phyloP scores from a whole-genome alignment of 2,113 vertebrate species.

The Platanista minor region DNA sequence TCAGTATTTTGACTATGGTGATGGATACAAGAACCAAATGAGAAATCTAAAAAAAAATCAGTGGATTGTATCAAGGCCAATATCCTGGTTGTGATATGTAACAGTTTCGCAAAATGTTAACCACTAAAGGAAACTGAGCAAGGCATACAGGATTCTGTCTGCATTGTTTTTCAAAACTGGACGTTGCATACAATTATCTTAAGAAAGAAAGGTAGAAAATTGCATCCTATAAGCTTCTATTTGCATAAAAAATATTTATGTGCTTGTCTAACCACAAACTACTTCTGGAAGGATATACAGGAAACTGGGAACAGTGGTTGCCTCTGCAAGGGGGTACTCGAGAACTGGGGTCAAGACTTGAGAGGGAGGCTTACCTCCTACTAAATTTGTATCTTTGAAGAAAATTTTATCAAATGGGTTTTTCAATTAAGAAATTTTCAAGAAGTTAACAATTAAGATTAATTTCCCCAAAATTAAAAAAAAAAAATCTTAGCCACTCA shows the following conservation, averaged over 20 bases:
- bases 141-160: not conserved
- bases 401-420: not conserved
- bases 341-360: not conserved
- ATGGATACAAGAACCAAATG: not conserved
- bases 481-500: not conserved
- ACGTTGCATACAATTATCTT: not conserved
- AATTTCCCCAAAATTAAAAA: not conserved
- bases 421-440: not conserved
- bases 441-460: not conserved
- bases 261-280: not conserved
- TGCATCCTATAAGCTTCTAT: not conserved
- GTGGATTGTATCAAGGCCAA: not conserved
- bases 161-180: not conserved
- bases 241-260: not conserved
- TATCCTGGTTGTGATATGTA: not conserved
- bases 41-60: not conserved
- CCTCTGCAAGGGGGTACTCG: not conserved
- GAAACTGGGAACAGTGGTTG: not conserved
- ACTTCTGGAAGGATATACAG: not conserved
- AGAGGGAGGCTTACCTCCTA: not conserved
- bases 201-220: constrained; percentile 2
- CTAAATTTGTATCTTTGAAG: not conserved
- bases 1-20: not conserved
- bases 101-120: not conserved
- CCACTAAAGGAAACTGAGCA: not conserved